Evolutionary conservation across 2,888 invertebrate species (phyloP).

Genomic region (Punctoribates punctum): DNA sequence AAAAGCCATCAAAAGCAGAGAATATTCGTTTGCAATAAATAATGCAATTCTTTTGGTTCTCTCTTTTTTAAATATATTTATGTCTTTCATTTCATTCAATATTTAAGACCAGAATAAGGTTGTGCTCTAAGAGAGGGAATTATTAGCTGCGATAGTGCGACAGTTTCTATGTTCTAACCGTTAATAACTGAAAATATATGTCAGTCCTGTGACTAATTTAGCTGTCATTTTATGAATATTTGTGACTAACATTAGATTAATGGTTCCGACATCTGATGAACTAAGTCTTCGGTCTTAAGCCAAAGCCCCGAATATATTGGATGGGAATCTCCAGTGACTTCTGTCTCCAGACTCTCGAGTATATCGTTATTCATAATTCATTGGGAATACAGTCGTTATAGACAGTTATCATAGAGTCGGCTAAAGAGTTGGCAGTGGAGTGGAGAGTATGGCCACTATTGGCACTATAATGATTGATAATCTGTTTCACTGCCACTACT

Average conservation of each 20-base stretch:
- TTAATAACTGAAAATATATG: no score
- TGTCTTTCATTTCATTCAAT: not conserved
- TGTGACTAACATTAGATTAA: not conserved
- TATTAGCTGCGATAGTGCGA: not conserved
- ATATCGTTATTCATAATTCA: slow-evolving; percentile 18
- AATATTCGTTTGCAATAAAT: no score
- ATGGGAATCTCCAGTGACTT: not conserved
- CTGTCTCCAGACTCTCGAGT: not conserved
- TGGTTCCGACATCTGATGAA: not conserved
- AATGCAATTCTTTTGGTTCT: no score
- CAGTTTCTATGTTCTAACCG: no score
- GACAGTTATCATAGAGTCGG: slow-evolving; percentile 17
- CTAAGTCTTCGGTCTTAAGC: not conserved
- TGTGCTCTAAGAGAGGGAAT: not conserved
- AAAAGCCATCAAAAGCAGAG: no score
- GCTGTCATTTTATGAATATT: no score
- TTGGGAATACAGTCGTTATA: not conserved
- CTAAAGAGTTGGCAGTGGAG: not conserved
- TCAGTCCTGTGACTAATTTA: no score
- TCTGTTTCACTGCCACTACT: not conserved
- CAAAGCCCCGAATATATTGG: not conserved
- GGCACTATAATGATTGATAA: slow-evolving; percentile 32
- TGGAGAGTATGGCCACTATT: slow-evolving; percentile 9
- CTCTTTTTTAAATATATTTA: not conserved
- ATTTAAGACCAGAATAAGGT: not conserved